Evolutionary conservation across 1,140 invertebrate genomes (phyloP), one percentile per base, ranked within the genome.

Genomic region (Drosophila sproati): DNA sequence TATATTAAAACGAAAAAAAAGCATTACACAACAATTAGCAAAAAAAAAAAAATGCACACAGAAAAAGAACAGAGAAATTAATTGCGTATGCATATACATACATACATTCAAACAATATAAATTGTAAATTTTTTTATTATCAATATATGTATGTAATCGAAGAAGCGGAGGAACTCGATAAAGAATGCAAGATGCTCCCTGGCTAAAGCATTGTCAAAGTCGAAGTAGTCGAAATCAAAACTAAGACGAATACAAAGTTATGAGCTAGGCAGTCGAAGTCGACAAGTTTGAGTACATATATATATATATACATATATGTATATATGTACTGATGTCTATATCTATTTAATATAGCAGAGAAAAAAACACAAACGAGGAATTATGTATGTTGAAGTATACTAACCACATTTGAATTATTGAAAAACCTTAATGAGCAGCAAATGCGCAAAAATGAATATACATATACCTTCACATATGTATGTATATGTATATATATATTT

Each of bases 101-200:
- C 61, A 59, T 67, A 67, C 45, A 55, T 72, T 35, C 57, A 57
- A 35, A 8, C 8, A 29, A 45, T 34, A 31, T 39, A 48, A 77
- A 80, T 77, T 83, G 81, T 85, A 83, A 48, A 73, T 77, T 83
- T 73, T 78, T 79, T 77, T 67, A 66, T 51, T 35, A 59, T 59
- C 12, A 51, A 73, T 78, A 64, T 72, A 80, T 83, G 39, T 68
- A 76, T 64, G 52, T 43, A 78, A 78, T 61, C 73, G n/a, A 67
- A 77, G 61, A 73, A 61, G 60, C 68, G 56, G 80, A 64, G 45
- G 60, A 43, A 10, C 37, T 29, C 12, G 8, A 34, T 8, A 45
- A 47, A 62, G 4, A 47, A 56, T 48, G 45, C 52, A 48, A 28
- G 41, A 45, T 20, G 20, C 47, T 20, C 20, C 4, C 29, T 32